Base-by-base conservation (phyloP, 2,888 invertebrate genomes). In the Rhingia rostrata region DNA sequence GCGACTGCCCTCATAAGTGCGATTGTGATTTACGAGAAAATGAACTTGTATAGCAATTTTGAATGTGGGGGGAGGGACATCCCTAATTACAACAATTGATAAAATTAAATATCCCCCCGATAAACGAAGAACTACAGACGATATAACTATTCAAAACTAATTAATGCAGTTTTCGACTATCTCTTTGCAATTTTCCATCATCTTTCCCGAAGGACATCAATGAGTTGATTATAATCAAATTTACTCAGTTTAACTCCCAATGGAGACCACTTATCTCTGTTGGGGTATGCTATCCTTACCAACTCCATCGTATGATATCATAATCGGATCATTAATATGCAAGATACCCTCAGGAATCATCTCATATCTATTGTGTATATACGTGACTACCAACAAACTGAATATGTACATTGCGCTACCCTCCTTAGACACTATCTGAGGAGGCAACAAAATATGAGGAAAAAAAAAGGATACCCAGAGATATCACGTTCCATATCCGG, bases 241-340 rank as follows among this genome's bases (percentile, higher is more conserved):
- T 43, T 66, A 58, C 74, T 66, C 49, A 35, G 35, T 49, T 66
- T 4, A 74, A 41, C 53, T 61, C 74, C 64, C 74, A 58, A 47
- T 37, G 49, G 74, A 74, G 41, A 64, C 56, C 41, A 66, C 49
- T 74, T 64, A 74, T 66, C 64, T 49, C 33, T 41, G 39, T 30
- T 14, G 39, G 53, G 32, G 9, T 33, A 33, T 41, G 43, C 45
- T 9, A 22, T 39, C n/a, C 10, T 58, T 32, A 39, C 47, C 30
- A 54, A 9, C n/a, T 30, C 33, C 32, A 37, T 30, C 33, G 14
- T 37, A 30, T 66, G 47, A 30, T 35, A 33, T 64, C 49, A 64
- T 74, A 74, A 66, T 64, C 56, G 33, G n/a, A 7, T 49, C 56
- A 66, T 74, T 58, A 74, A 58, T 74, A 66, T 74, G 64, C 64